These are phyloP conservation scores for Saimiri boliviensis DNA, from an alignment of 2,113 vertebrate genomes.

Conservation along the genomic window DNA sequence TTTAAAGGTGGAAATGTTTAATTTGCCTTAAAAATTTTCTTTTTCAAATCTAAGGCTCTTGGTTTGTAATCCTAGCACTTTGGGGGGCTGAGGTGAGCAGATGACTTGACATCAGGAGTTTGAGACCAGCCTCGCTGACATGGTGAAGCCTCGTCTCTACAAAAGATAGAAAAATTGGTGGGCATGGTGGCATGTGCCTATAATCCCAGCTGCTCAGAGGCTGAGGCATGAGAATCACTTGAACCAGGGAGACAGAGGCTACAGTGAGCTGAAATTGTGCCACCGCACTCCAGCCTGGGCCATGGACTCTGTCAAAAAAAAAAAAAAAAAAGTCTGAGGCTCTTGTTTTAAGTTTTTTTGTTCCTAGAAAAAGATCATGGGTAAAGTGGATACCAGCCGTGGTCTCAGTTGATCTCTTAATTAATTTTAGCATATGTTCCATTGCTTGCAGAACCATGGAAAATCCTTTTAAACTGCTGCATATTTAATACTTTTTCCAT, in stretches of 20 bases:
- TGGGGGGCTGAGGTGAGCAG: too few species aligned
- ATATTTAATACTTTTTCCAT: not conserved
- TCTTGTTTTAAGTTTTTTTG: not conserved
- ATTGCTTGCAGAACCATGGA: not conserved
- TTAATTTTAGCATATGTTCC: not conserved
- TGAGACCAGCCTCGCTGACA: too few species aligned
- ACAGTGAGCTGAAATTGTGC: too few species aligned
- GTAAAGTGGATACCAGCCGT: not conserved
- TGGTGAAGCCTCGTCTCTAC: too few species aligned
- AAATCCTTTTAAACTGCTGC: not conserved
- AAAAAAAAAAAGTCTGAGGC: not conserved
- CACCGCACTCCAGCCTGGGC: too few species aligned
- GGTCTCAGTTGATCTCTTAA: not conserved
- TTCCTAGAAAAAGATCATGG: not conserved
- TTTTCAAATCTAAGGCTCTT: not conserved
- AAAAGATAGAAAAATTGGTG: too few species aligned
- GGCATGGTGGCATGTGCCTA: too few species aligned
- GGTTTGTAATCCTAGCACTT: not conserved
- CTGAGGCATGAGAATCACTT: too few species aligned
- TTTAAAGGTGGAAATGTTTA: slow-evolving; percentile 1
- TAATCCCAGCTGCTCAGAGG: too few species aligned
- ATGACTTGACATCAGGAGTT: too few species aligned
- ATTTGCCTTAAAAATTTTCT: not conserved
- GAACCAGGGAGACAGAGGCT: too few species aligned
- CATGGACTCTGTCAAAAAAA: too few species aligned